Percentiles rank a stretch among this genome's conserved stretches.
Evolutionary conservation across 2,113 vertebrate genomes (phyloP).

Genomic region (Scytalopus superciliaris): DNA sequence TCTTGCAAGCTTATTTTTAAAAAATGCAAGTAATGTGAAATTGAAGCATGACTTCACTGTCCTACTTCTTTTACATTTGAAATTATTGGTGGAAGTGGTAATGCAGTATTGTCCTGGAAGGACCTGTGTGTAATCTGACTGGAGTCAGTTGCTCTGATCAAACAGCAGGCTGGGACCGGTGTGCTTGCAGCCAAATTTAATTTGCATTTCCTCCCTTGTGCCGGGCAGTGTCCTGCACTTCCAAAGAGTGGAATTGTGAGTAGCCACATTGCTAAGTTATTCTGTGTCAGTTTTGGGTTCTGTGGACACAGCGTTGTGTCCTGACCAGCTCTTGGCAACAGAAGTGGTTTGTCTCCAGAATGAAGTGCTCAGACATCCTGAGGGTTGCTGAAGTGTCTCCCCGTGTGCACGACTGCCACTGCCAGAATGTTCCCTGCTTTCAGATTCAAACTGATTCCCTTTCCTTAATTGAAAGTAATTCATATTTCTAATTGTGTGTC

Average conservation of each 20-base stretch:
- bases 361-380: neutral
- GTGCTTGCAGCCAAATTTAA: slow-evolving; percentile 19
- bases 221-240: neutral
- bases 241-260: neutral
- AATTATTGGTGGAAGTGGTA: neutral
- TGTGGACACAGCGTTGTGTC: neutral
- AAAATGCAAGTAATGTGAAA: neutral
- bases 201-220: slow-evolving; percentile 20
- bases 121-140: neutral
- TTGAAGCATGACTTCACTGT: neutral
- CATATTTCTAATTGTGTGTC: slow-evolving; percentile 6
- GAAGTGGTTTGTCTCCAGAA: neutral
- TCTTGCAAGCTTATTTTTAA: neutral
- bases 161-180: neutral
- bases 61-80: neutral
- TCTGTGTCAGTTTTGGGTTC: neutral
- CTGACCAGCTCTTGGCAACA: neutral
- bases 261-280: neutral
- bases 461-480: slow-evolving; percentile 8
- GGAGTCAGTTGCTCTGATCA: neutral
- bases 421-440: neutral
- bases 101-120: neutral
- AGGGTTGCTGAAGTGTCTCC: neutral
- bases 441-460: neutral
- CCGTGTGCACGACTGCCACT: neutral